Evolutionary conservation across 2,113 vertebrate genomes (phyloP).

Genomic region (Pluvianellus socialis): DNA sequence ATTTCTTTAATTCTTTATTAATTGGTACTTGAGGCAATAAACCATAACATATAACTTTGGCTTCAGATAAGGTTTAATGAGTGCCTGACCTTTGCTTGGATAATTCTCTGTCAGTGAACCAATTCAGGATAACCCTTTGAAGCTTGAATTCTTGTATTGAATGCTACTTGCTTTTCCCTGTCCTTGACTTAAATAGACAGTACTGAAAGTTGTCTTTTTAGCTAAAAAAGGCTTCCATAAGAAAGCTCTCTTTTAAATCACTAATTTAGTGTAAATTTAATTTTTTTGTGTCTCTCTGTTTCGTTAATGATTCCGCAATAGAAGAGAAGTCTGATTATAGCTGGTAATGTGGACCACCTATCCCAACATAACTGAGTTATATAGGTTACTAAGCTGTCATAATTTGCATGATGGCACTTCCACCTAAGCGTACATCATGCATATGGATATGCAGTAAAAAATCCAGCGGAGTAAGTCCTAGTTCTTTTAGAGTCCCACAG

Average conservation of each 20-base stretch:
- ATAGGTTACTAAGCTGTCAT: background rate
- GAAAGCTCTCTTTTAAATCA: conserved; percentile 67
- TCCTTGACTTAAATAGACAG: conserved; percentile 56
- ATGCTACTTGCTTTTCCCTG: conserved; percentile 64
- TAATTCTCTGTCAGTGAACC: conserved; percentile 71
- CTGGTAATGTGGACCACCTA: background rate
- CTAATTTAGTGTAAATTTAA: conserved; percentile 57
- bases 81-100: conserved; percentile 78
- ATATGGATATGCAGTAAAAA: background rate
- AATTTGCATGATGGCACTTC: background rate
- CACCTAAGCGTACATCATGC: background rate
- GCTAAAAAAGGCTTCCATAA: conserved; percentile 1
- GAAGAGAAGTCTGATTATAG: conserved; percentile 20
- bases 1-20: conserved; percentile 85
- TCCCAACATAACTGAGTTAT: background rate
- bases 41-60: conserved; percentile 76
- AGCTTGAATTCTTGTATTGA: conserved; percentile 37
- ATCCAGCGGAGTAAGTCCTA: background rate
- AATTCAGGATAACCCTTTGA: conserved; percentile 70
- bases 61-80: conserved; percentile 82
- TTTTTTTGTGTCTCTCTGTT: background rate
- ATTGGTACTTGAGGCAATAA: conserved; percentile 81
- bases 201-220: background rate
- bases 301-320: conserved; percentile 57
- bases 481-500: background rate